Evolutionary conservation across 2,113 vertebrate species (phyloP).

Genomic region (Numenius arquata): DNA sequence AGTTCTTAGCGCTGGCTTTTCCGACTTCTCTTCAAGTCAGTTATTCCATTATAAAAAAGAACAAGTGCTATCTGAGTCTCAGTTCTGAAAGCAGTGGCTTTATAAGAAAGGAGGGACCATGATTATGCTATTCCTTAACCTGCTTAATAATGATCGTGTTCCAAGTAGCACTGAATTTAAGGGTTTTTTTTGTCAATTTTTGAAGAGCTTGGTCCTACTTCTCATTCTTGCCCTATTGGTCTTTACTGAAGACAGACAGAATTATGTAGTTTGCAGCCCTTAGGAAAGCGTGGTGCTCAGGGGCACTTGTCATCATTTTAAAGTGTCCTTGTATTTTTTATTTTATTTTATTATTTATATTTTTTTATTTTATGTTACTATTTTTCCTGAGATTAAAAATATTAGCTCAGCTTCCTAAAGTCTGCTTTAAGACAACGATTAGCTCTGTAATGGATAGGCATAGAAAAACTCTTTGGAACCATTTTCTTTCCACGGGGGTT

Average conservation of each 20-base stretch:
- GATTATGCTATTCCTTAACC: not conserved
- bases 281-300: not conserved
- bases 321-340: not conserved
- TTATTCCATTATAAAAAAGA: not conserved
- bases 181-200: not conserved
- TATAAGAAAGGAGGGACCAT: not conserved
- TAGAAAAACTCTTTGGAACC: not conserved
- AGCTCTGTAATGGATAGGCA: not conserved
- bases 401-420: not conserved
- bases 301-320: not conserved
- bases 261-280: not conserved
- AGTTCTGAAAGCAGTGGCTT: not conserved
- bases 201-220: not conserved
- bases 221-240: not conserved
- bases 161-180: not conserved
- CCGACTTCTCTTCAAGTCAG: not conserved
- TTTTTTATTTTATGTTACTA: not conserved
- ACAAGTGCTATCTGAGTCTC: not conserved
- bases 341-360: not conserved
- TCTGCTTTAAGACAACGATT: not conserved
- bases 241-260: not conserved
- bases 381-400: not conserved
- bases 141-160: not conserved
- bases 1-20: not conserved
- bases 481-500: not conserved